These are phyloP conservation scores for Drosophila fuyamai DNA, from an alignment of 1,140 invertebrate species.

Conservation along the genomic window DNA sequence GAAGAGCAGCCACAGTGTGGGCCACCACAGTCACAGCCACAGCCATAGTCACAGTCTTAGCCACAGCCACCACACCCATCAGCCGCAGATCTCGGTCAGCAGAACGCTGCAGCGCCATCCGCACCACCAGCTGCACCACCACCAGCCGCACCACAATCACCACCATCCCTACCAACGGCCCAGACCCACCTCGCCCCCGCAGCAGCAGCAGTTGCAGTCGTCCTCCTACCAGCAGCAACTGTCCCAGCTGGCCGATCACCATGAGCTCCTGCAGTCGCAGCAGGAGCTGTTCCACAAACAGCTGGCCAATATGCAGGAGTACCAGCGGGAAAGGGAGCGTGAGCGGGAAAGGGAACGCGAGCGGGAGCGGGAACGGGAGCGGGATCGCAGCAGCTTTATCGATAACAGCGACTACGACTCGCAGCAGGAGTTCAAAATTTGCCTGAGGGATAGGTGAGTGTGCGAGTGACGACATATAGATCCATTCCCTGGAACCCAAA, in stretches of 20 bases:
- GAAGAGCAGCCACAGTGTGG: slow-evolving; percentile 33
- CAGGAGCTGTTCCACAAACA: slow-evolving; percentile 73
- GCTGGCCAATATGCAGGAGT: slow-evolving; percentile 67
- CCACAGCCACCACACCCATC: neutral
- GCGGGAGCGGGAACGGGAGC: slow-evolving; percentile 35
- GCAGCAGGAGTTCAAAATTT: slow-evolving; percentile 76
- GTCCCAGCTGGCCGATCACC: slow-evolving; percentile 65
- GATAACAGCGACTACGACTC: slow-evolving; percentile 73
- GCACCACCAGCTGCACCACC: slow-evolving; percentile 45
- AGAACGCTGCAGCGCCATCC: slow-evolving; percentile 2
- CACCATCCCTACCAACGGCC: slow-evolving; percentile 72
- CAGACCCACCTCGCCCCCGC: slow-evolving; percentile 52
- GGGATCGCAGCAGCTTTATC: slow-evolving; percentile 57
- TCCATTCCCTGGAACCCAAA: neutral
- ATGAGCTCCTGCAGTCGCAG: slow-evolving; percentile 66
- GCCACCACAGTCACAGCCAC: slow-evolving; percentile 14
- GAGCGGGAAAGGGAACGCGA: slow-evolving; percentile 49
- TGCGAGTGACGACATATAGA: slow-evolving; percentile 33
- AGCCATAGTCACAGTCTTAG: neutral
- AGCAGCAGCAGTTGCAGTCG: slow-evolving; percentile 55
- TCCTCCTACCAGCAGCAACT: slow-evolving; percentile 70
- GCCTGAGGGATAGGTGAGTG: slow-evolving; percentile 84
- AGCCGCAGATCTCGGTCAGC: slow-evolving; percentile 13
- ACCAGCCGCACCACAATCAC: slow-evolving; percentile 33
- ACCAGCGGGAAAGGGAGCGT: slow-evolving; percentile 52